Percentiles rank a stretch among this genome's conserved stretches.
Conservation (phyloP, 2,797 vertebrate genomes). For the Lacerta viridis region DNA sequence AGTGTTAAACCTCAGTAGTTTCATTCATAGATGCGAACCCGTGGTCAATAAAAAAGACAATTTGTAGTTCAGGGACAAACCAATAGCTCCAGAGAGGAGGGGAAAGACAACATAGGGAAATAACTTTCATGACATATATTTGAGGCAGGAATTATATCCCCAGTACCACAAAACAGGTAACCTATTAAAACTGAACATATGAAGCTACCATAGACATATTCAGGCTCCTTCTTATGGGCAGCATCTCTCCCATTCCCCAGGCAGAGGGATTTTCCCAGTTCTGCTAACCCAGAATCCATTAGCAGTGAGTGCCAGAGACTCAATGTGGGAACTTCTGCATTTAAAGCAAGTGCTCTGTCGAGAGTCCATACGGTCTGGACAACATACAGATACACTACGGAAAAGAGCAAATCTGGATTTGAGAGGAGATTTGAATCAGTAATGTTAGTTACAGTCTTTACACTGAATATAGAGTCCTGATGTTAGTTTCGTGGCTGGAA, state of each 20-base stretch:
- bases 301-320: background rate
- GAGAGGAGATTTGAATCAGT: background rate
- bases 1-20: slow-evolving; percentile 64
- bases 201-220: background rate
- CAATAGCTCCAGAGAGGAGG: slow-evolving; percentile 30
- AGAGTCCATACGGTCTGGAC: background rate
- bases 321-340: background rate
- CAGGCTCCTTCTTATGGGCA: background rate
- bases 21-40: slow-evolving; percentile 66
- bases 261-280: background rate
- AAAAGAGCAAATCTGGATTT: background rate
- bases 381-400: background rate
- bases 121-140: slow-evolving; percentile 21
- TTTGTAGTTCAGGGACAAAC: background rate
- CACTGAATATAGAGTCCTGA: background rate
- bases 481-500: background rate
- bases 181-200: background rate
- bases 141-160: slow-evolving; percentile 18
- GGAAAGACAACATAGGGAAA: slow-evolving; percentile 62
- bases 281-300: background rate
- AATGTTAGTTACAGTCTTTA: background rate
- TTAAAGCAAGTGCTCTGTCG: background rate
- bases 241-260: background rate
- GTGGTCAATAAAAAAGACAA: slow-evolving; percentile 44
- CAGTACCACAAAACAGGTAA: background rate